Conservation (phyloP, 2,113 vertebrate genomes). For the Callionymus lyra region DNA sequence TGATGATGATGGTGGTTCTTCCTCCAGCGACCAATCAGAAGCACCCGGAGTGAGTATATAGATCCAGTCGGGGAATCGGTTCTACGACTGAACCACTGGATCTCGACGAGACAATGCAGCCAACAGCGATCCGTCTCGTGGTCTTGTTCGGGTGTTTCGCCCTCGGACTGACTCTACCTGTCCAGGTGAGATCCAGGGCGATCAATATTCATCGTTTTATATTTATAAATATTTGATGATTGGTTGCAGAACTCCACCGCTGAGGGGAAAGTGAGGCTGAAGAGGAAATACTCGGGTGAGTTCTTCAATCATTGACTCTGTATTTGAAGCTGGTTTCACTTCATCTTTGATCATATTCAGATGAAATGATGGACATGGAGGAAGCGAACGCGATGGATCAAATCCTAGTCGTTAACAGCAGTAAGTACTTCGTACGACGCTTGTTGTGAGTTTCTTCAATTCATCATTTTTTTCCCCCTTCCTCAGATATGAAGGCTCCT, state of each 20-base stretch:
- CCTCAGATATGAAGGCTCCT: constrained; percentile 34
- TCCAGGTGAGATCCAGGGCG: constrained; percentile 59
- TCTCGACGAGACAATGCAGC: constrained; percentile 36
- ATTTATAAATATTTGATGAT: too few relatives aligned
- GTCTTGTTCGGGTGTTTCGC: constrained; percentile 34
- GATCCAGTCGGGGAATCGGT: constrained; percentile 17
- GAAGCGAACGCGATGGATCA: constrained; percentile 65
- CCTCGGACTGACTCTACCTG: constrained; percentile 40
- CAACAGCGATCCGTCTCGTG: constrained; percentile 31
- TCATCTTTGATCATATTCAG: constrained; percentile 12
- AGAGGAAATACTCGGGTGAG: constrained; percentile 58
- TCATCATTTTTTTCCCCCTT: background rate
- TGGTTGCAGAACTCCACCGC: constrained; percentile 54
- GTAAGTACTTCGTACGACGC: constrained; percentile 37
- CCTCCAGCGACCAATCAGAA: constrained; percentile 46
- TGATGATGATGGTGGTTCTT: constrained; percentile 45
- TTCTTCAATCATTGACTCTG: background rate
- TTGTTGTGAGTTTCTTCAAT: too few relatives aligned
- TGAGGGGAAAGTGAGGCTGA: constrained; percentile 47
- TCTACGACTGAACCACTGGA: too few relatives aligned
- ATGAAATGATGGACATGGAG: constrained; percentile 34
- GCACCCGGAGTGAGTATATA: constrained; percentile 43
- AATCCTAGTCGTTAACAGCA: constrained; percentile 56
- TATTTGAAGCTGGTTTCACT: too few relatives aligned
- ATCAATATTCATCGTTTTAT: too few relatives aligned